Conservation (phyloP, 2,113 vertebrate genomes). For the Hipposideros armiger region DNA sequence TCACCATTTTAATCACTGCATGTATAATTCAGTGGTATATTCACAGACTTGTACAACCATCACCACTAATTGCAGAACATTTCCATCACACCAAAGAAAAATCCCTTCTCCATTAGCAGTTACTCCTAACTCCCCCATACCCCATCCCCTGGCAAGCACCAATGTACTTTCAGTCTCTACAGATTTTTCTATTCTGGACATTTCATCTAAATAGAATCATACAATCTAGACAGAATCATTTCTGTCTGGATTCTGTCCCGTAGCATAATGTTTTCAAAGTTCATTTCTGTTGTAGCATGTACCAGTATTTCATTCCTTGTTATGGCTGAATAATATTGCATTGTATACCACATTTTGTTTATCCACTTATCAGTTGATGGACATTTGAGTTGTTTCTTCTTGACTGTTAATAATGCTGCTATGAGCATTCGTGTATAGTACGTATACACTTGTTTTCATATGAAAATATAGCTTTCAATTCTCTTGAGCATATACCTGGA, state of each 20-base stretch:
- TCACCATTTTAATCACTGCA: background rate
- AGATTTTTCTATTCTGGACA: background rate
- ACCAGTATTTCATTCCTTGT: background rate
- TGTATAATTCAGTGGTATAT: background rate
- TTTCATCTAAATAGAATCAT: background rate
- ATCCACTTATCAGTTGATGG: background rate
- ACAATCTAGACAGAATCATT: background rate
- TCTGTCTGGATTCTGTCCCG: background rate
- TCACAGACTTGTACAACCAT: background rate
- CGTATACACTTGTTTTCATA: background rate
- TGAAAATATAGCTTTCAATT: background rate
- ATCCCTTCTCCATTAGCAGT: background rate
- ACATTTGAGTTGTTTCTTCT: background rate
- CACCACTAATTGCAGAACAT: background rate
- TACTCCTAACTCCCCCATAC: background rate
- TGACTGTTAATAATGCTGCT: background rate
- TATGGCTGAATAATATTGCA: background rate
- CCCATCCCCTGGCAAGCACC: background rate
- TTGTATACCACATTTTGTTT: background rate
- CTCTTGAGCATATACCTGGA: background rate
- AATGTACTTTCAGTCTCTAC: background rate
- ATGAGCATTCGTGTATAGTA: background rate
- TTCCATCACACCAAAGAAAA: slow-evolving; percentile 12
- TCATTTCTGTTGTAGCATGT: background rate
- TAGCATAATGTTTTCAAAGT: background rate